phyloP scores from a whole-genome alignment of 2,113 vertebrate species.

The Neopipo cinnamomea region DNA sequence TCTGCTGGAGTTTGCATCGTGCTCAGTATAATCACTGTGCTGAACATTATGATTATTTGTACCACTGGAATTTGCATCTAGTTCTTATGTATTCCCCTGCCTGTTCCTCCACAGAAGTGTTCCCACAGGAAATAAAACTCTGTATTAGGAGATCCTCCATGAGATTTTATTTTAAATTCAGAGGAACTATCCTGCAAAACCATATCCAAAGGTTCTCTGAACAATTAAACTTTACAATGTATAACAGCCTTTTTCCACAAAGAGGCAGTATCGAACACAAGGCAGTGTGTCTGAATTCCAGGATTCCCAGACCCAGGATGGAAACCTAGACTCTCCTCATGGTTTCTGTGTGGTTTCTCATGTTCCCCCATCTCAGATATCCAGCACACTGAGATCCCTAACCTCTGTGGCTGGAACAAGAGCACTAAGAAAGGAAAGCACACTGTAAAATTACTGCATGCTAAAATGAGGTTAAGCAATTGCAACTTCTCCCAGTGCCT shows the following conservation, averaged over 20 bases:
- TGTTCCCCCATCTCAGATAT: not conserved
- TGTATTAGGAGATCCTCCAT: not conserved
- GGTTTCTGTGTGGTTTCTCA: not conserved
- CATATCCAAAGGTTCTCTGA: not conserved
- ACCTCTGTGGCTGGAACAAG: not conserved
- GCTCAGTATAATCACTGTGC: slow-evolving; percentile 34
- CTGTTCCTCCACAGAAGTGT: slow-evolving; percentile 13
- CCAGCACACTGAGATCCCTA: not conserved
- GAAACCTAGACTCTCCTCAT: not conserved
- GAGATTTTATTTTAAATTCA: slow-evolving; percentile 9
- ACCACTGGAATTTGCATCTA: slow-evolving; percentile 41
- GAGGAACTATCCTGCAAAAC: not conserved
- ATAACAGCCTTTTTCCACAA: slow-evolving; percentile 6
- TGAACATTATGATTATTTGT: slow-evolving; percentile 57
- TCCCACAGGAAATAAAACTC: slow-evolving; percentile 28
- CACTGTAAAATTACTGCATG: not conserved
- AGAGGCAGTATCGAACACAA: slow-evolving; percentile 39
- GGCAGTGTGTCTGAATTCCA: not conserved
- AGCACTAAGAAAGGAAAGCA: not conserved
- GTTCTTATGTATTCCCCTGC: slow-evolving; percentile 12
- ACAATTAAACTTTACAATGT: not conserved
- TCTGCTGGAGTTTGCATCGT: slow-evolving; percentile 31
- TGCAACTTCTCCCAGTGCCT: not conserved
- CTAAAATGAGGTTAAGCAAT: not conserved
- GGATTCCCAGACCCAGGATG: not conserved